Base-by-base conservation (phyloP, 2,888 invertebrate species). In the Ethmia dodecea region DNA sequence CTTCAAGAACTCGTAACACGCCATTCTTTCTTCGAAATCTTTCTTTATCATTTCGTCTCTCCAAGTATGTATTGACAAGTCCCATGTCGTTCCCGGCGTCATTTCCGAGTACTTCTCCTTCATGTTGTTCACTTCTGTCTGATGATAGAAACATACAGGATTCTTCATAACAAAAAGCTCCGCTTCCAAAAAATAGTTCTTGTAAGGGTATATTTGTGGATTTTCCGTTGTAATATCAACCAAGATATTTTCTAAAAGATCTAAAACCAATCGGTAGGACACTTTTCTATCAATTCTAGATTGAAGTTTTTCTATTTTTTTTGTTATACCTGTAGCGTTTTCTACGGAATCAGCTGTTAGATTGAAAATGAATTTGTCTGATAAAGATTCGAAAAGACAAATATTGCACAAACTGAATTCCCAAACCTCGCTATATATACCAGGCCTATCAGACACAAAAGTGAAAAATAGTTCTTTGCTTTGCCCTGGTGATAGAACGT, bases 401-500 rank as follows among this genome's bases (percentile, higher is more conserved):
- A 73, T 52, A 13, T 89, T 89, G 14, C 64, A 64, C 8, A 83
- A 73, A n/a, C 55, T 54, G 0, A 89, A 37, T 47, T 79, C 81
- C 89, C 89, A 89, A 11, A 47, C 55, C 51, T 89, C 89, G 2
- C 49, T 66, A 26, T 62, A 79, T 5, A 80, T 66, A 2, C 78
- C 77, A 1, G 79, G 59, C 13, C 50, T 52, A 4, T 66, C 60
- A 1, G 86, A 72, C 28, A 79, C 50, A 48, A 89, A 90, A 44
- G 86, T 88, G 18, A 90, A 70, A 9, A 52, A 62, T 27, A 90
- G 47, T 16, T 73, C 47, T 26, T 70, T 70, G 2, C 52, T 66
- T 46, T 88, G 80, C 1, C 88, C 88, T 1, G 89, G 90, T 1
- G 77, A 60, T 26, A 90, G 40, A 0, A 88, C 55, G 11, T 83